These are phyloP conservation scores for Trinectes maculatus DNA, from an alignment of 2,113 vertebrate genomes.

Conservation along the genomic window DNA sequence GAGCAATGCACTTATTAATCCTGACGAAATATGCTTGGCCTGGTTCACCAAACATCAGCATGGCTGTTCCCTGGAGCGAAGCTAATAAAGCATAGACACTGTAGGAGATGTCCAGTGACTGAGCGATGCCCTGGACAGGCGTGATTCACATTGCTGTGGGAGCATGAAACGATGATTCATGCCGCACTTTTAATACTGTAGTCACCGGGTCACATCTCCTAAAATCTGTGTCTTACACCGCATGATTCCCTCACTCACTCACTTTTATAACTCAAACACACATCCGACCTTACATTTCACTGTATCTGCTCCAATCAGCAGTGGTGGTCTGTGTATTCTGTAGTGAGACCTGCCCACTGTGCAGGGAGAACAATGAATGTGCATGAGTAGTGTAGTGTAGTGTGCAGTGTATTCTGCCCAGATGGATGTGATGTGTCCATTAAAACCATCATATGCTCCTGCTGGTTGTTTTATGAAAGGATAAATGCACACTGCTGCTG, in stretches of 20 bases:
- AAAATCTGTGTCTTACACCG: not conserved
- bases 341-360: slow-evolving; percentile 46
- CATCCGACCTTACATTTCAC: not conserved
- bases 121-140: not conserved
- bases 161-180: slow-evolving; percentile 56
- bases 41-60: no score
- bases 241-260: slow-evolving; percentile 14
- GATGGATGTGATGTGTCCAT: no score
- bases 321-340: not conserved
- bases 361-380: slow-evolving; percentile 76
- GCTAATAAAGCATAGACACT: not conserved
- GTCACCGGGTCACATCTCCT: slow-evolving; percentile 43
- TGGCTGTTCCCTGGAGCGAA: no score
- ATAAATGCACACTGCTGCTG: no score
- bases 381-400: slow-evolving; percentile 45
- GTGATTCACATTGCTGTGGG: slow-evolving; percentile 11
- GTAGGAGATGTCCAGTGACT: not conserved
- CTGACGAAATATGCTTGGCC: not conserved
- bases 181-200: slow-evolving; percentile 15
- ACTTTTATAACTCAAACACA: slow-evolving; percentile 12
- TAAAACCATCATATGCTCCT: no score
- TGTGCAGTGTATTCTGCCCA: no score
- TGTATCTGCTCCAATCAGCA: slow-evolving; percentile 14
- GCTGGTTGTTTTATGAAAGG: no score
- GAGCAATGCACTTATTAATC: not conserved